These are phyloP conservation scores for Malacoraja senta DNA, from an alignment of 2,797 vertebrate species.

Conservation along the genomic window DNA sequence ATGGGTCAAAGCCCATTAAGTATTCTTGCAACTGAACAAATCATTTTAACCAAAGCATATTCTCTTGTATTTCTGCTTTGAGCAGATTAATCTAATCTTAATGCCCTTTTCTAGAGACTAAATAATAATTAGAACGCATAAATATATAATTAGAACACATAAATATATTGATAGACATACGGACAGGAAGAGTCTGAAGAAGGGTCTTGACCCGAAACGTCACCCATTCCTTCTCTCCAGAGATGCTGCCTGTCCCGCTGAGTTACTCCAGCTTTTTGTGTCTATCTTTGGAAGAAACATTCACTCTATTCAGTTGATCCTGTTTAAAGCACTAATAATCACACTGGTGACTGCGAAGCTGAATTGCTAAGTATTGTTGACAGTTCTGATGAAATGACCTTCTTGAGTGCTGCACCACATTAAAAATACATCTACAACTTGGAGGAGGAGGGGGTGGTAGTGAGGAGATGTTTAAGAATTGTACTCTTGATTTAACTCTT, in stretches of 20 bases:
- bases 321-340: neutral
- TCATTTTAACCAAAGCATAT: neutral
- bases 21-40: too few species aligned
- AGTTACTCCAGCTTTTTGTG: too few species aligned
- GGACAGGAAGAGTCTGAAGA: neutral
- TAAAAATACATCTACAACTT: neutral
- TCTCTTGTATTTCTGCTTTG: neutral
- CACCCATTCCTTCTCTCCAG: too few species aligned
- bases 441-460: neutral
- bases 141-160: too few species aligned
- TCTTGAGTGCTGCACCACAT: neutral
- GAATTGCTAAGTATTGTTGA: neutral
- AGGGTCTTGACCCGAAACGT: too few species aligned
- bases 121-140: neutral
- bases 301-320: neutral
- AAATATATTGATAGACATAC: conserved; percentile 10
- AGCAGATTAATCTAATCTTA: neutral
- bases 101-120: neutral
- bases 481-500: neutral
- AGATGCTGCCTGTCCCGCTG: too few species aligned
- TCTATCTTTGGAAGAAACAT: neutral
- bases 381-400: neutral
- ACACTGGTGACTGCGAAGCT: neutral
- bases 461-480: neutral
- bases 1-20: neutral